Percentiles rank a stretch among this genome's conserved stretches.
These are phyloP conservation scores for Tenualosa ilisha DNA, from an alignment of 2,797 vertebrate species.

Conservation along the genomic window DNA sequence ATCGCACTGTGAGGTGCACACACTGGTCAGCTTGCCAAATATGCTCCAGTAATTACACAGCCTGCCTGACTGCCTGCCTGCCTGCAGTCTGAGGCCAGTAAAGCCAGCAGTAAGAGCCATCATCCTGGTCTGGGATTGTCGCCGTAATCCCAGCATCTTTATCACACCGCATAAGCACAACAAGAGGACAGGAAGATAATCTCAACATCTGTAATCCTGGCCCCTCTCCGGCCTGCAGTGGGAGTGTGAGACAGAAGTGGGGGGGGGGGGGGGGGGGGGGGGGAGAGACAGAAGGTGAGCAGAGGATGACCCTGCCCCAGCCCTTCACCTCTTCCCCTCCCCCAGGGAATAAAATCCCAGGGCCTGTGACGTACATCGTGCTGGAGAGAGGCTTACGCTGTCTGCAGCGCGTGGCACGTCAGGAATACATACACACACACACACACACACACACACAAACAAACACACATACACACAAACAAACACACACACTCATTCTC, in stretches of 20 bases:
- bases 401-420: slow-evolving; percentile 27
- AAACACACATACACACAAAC: not conserved
- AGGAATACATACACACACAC: slow-evolving; percentile 18
- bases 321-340: not conserved
- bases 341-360: slow-evolving; percentile 14
- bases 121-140: slow-evolving; percentile 55
- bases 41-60: slow-evolving; percentile 39
- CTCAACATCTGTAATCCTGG: slow-evolving; percentile 39
- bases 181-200: slow-evolving; percentile 63
- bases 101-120: slow-evolving; percentile 56
- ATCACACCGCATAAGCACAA: slow-evolving; percentile 63
- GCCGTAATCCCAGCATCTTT: slow-evolving; percentile 61
- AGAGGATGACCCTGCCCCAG: slow-evolving; percentile 13
- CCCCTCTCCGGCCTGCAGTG: slow-evolving; percentile 22
- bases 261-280: not conserved
- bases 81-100: slow-evolving; percentile 47
- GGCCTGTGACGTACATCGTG: slow-evolving; percentile 34
- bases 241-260: not conserved
- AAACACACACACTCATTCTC: slow-evolving; percentile 42
- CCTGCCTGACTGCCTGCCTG: slow-evolving; percentile 40
- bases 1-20: not conserved
- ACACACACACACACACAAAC: slow-evolving; percentile 27
- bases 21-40: slow-evolving; percentile 38
- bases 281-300: not conserved
- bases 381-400: slow-evolving; percentile 41